A percentile compares a stretch with the other conserved stretches of the same genome.
These are phyloP conservation scores for Gerris buenoi DNA, from an alignment of 1,140 invertebrate species.

Conservation along the genomic window DNA sequence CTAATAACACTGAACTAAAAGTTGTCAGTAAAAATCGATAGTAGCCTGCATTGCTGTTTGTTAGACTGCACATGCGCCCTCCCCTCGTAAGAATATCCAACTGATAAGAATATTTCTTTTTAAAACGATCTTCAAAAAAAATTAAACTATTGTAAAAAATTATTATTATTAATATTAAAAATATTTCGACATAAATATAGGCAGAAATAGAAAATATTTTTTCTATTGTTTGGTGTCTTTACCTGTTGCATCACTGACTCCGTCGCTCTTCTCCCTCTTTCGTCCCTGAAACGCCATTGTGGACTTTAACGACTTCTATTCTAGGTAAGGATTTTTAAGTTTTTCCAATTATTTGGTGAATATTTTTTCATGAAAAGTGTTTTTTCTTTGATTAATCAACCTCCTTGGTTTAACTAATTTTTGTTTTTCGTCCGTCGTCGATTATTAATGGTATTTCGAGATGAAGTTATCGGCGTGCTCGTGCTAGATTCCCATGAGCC, in stretches of 20 bases:
- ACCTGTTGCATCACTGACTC: not conserved
- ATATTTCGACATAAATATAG: too few species aligned
- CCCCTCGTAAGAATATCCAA: too few species aligned
- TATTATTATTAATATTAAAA: too few species aligned
- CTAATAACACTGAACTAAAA: conserved; percentile 41
- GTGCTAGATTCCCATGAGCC: conserved; percentile 20
- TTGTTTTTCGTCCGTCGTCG: too few species aligned
- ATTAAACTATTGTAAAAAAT: too few species aligned
- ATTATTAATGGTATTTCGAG: not conserved
- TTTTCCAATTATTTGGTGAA: not conserved
- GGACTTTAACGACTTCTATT: conserved; percentile 18
- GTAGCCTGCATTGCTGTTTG: conserved; percentile 47
- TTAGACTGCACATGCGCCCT: conserved; percentile 34
- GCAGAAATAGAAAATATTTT: too few species aligned
- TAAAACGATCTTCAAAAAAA: too few species aligned
- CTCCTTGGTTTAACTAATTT: too few species aligned
- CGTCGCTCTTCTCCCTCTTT: conserved; percentile 7
- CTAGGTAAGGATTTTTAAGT: conserved; percentile 17
- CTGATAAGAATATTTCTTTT: too few species aligned
- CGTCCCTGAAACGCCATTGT: conserved; percentile 21
- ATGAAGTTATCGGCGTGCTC: conserved; percentile 11
- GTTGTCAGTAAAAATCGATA: conserved; percentile 56
- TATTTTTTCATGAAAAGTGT: not conserved
- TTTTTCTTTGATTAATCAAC: too few species aligned
- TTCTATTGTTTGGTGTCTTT: not conserved